phyloP scores from a whole-genome alignment of 35 echinoderm and acorn worm species.

The Amphiura filiformis region DNA sequence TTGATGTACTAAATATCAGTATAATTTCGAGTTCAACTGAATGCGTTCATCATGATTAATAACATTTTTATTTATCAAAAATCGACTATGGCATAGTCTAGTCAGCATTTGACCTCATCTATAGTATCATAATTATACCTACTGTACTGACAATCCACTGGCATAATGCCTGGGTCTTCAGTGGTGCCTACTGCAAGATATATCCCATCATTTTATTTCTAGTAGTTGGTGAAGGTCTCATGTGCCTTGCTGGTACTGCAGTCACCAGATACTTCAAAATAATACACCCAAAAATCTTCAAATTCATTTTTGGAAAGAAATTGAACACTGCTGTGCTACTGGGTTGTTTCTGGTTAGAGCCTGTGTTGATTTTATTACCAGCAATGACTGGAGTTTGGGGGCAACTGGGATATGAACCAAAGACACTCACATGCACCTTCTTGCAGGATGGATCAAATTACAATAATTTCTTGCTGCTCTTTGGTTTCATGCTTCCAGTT shows the following conservation, averaged over 20 bases:
- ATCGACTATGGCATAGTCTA: too few relatives aligned
- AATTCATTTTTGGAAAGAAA: constrained; percentile 27
- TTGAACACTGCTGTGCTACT: not conserved
- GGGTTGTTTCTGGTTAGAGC: constrained; percentile 5
- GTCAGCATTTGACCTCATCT: constrained; percentile 25
- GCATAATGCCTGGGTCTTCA: constrained; percentile 38
- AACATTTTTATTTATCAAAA: too few relatives aligned
- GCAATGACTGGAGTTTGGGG: constrained; percentile 49
- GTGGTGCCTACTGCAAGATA: constrained; percentile 24
- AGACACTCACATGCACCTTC: constrained; percentile 43
- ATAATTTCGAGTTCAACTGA: too few relatives aligned
- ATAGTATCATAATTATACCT: constrained; percentile 30
- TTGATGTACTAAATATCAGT: too few relatives aligned
- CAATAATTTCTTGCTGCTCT: constrained; percentile 35
- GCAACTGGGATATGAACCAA: constrained; percentile 38
- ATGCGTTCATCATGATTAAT: too few relatives aligned
- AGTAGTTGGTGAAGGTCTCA: constrained; percentile 28
- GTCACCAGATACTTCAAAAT: constrained; percentile 41
- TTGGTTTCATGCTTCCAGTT: constrained; percentile 34
- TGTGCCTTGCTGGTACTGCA: constrained; percentile 32
- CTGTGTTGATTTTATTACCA: constrained; percentile 36
- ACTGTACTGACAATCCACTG: constrained; percentile 21
- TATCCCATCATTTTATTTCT: constrained; percentile 32
- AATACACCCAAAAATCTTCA: constrained; percentile 21
- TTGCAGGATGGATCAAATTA: constrained; percentile 21